Base-by-base conservation (phyloP, 2,888 invertebrate species). In the Xylota sylvarum region DNA sequence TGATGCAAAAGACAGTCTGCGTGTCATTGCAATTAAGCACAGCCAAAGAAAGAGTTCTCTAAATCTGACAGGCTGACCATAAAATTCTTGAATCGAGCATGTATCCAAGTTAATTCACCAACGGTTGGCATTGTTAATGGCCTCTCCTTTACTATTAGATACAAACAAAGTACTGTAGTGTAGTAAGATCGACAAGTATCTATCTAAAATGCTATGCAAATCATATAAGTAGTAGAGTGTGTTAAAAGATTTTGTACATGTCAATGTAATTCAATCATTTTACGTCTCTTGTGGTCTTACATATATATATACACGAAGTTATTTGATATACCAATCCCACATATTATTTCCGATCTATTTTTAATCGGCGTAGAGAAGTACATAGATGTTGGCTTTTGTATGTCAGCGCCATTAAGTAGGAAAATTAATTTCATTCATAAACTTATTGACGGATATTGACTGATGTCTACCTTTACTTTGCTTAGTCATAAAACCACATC, bases 221-320 rank as follows among this genome's bases (percentile, higher is more conserved):
- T 60, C 60, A 5, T 70, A 37, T 19, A 37, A 9, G n/a, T 52
- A 74, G 19, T 43, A 52, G 48, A 35, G 78, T 73, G 60, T 73
- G 67, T 69, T 73, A 40, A 78, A 52, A 73, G 40, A 77, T 58
- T 74, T 74, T 58, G 58, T 65, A 58, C 58, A 37, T 60, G 46
- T 62, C 65, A 40, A 72, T 48, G 85, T 80, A 85, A 85, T 77
- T 80, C 52, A 72, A 85, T 85, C 58, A 80, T 74, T 80, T 80
- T 80, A 60, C 58, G 80, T 85, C 80, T 80, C 65, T 80, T 85
- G 85, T 60, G 85, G 85, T 85, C 76, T 46, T 40, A 65, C 46
- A 69, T 74, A 62, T 35, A 55, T 56, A 27, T 32, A 19, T 43
- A 76, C 62, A 50, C n/a, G 19, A 56, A 56, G 85, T 77, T 40